Percentiles rank a stretch among this genome's conserved stretches.
phyloP scores from a whole-genome alignment of 2,888 invertebrate genomes.

The Mythimna lalbum region DNA sequence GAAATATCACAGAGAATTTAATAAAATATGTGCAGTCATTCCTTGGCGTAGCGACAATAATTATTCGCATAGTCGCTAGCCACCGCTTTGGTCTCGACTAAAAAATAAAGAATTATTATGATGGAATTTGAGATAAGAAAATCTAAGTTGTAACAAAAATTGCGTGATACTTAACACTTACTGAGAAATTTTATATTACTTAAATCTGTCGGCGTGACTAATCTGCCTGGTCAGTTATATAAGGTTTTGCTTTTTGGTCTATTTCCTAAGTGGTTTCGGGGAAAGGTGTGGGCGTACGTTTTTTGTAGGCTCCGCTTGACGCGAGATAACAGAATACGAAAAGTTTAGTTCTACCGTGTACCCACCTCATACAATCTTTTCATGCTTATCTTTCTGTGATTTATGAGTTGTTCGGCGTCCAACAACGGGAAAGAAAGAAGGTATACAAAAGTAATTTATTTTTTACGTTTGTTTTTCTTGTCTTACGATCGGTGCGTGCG shows the following conservation, averaged over 20 bases:
- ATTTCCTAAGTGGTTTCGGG: slow-evolving; percentile 74
- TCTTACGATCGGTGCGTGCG: slow-evolving; percentile 87
- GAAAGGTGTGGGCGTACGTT: slow-evolving; percentile 83
- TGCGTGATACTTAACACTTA: slow-evolving; percentile 64
- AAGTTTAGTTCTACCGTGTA: slow-evolving; percentile 89
- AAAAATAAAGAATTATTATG: slow-evolving; percentile 61
- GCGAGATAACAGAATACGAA: slow-evolving; percentile 89
- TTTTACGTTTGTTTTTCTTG: slow-evolving; percentile 90
- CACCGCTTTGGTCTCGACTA: slow-evolving; percentile 33
- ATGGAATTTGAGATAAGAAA: slow-evolving; percentile 62
- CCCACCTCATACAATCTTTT: slow-evolving; percentile 90
- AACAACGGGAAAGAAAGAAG: slow-evolving; percentile 90
- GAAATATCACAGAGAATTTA: slow-evolving; percentile 49
- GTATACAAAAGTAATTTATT: slow-evolving; percentile 91
- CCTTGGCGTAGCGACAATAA: slow-evolving; percentile 48
- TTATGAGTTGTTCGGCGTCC: slow-evolving; percentile 89
- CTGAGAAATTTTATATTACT: slow-evolving; percentile 55
- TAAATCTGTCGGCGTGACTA: slow-evolving; percentile 58
- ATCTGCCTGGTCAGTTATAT: slow-evolving; percentile 54
- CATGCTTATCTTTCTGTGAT: slow-evolving; percentile 91
- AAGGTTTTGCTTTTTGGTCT: slow-evolving; percentile 60
- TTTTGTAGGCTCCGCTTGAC: slow-evolving; percentile 83
- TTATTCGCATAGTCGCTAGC: slow-evolving; percentile 55
- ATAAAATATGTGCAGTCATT: slow-evolving; percentile 58
- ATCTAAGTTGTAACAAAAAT: slow-evolving; percentile 59